Conservation (phyloP, 2,113 vertebrate species). For the Centrocercus urophasianus region DNA sequence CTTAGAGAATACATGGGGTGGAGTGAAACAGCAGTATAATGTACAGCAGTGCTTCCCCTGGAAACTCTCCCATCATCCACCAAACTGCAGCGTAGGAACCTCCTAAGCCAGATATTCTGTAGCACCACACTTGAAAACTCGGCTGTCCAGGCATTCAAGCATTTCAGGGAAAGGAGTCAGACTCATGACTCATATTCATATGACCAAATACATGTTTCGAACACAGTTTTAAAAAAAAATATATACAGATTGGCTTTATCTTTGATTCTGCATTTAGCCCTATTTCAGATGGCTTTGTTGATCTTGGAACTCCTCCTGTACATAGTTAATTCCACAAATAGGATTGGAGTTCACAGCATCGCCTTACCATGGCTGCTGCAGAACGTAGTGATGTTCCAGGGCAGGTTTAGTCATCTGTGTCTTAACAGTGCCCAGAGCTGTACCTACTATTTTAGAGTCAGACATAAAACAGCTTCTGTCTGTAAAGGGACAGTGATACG, state of each 20-base stretch:
- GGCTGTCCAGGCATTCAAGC: not conserved
- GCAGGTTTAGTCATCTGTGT: slow-evolving; percentile 26
- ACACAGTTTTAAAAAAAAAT: not conserved
- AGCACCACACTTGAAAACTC: not conserved
- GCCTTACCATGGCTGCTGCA: not conserved
- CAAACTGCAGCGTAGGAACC: not conserved
- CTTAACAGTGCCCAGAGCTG: not conserved
- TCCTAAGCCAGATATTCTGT: not conserved
- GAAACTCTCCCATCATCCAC: not conserved
- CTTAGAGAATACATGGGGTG: not conserved
- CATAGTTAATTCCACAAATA: not conserved
- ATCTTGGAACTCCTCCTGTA: not conserved
- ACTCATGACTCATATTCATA: slow-evolving; percentile 33
- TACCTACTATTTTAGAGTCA: slow-evolving; percentile 14
- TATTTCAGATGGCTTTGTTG: not conserved
- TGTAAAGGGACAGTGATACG: slow-evolving; percentile 34
- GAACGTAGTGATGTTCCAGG: not conserved
- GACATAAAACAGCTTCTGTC: not conserved
- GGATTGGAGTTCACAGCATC: not conserved
- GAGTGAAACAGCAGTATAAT: not conserved
- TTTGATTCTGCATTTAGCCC: not conserved
- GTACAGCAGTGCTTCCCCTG: not conserved
- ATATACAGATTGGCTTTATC: not conserved
- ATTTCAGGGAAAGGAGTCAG: not conserved
- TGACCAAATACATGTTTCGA: slow-evolving; percentile 28